Percentiles rank a stretch among this genome's conserved stretches.
These are phyloP conservation scores for Drosophila bocki DNA, from an alignment of 1,140 invertebrate species.

Conservation along the genomic window DNA sequence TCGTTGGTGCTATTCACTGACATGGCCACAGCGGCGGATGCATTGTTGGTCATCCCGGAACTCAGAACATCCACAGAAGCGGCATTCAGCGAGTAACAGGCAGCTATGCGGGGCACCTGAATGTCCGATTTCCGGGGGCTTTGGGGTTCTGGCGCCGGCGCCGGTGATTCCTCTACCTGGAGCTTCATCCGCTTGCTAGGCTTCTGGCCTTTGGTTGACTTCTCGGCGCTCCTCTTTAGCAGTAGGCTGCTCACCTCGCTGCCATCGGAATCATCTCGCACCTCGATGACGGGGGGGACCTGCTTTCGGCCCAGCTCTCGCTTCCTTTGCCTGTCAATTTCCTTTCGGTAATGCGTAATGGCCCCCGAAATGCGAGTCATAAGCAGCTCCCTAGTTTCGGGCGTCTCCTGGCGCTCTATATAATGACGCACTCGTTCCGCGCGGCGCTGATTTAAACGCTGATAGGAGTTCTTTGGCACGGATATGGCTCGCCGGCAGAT, in stretches of 20 bases:
- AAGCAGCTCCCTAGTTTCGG: conserved; percentile 30
- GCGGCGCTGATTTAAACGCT: conserved; percentile 56
- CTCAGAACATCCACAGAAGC: conserved; percentile 26
- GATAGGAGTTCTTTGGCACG: conserved; percentile 63
- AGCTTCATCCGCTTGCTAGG: conserved; percentile 34
- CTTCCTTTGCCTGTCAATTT: conserved; percentile 57
- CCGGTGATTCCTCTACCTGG: background rate
- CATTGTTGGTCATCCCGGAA: conserved; percentile 17
- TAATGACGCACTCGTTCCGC: conserved; percentile 1
- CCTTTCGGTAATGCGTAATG: conserved; percentile 55
- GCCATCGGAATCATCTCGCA: conserved; percentile 62
- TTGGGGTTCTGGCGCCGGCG: background rate
- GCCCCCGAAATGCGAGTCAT: conserved; percentile 35
- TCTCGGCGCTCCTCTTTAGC: background rate
- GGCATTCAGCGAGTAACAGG: conserved; percentile 63
- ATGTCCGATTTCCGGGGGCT: conserved; percentile 21
- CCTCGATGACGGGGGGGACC: conserved; percentile 27
- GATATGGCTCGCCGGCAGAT: conserved; percentile 59
- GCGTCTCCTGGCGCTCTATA: conserved; percentile 26
- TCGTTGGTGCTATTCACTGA: background rate
- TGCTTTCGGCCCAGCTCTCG: conserved; percentile 8
- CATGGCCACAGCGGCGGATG: conserved; percentile 9
- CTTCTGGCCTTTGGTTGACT: background rate
- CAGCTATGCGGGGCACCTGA: conserved; percentile 64
- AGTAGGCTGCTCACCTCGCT: conserved; percentile 2